Conservation (phyloP, 2,888 invertebrate genomes). For the Chymomyza procnemis region DNA sequence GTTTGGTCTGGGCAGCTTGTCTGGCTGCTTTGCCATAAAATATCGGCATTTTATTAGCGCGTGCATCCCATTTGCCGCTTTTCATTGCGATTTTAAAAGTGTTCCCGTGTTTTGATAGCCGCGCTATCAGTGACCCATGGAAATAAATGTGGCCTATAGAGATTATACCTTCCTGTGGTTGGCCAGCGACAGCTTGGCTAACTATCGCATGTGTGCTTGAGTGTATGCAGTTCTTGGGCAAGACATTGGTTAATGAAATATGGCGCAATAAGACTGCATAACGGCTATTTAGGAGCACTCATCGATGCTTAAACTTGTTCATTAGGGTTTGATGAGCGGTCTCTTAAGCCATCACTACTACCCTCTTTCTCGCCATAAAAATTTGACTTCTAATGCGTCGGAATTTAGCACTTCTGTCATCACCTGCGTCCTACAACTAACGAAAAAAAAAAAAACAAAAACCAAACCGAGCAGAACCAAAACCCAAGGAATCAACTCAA, state of each 20-base stretch:
- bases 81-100: conserved; percentile 75
- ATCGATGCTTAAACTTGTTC: conserved; percentile 38
- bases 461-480: background rate
- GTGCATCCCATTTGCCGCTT: conserved; percentile 73
- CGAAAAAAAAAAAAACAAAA: background rate
- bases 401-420: conserved; percentile 54
- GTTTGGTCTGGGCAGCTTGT: conserved; percentile 14
- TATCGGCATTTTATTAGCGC: conserved; percentile 74
- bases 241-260: conserved; percentile 59
- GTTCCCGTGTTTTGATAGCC: conserved; percentile 76
- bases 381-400: conserved; percentile 54
- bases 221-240: background rate
- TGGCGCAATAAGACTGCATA: conserved; percentile 67
- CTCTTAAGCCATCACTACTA: background rate
- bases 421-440: background rate
- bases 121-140: conserved; percentile 75
- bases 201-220: background rate
- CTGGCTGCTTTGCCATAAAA: conserved; percentile 54
- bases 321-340: conserved; percentile 13
- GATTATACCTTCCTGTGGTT: conserved; percentile 63
- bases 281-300: conserved; percentile 69
- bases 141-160: conserved; percentile 76
- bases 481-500: background rate
- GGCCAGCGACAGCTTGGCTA: conserved; percentile 19
- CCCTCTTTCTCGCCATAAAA: no score